phyloP scores from a whole-genome alignment of 2,113 vertebrate species.

The Damaliscus lunatus region DNA sequence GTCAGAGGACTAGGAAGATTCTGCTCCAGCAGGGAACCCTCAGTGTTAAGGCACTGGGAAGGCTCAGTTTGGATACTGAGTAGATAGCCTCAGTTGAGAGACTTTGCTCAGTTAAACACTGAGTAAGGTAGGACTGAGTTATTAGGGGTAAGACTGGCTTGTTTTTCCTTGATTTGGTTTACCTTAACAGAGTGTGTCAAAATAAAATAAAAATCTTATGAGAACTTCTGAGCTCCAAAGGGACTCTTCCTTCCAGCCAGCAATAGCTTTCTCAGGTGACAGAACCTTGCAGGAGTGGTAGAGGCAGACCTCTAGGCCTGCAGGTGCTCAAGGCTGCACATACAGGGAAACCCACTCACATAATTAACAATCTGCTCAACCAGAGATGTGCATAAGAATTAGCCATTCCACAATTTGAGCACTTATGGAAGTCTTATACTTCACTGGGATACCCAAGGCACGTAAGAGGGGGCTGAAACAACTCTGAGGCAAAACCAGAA shows the following conservation, averaged over 20 bases:
- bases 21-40: neutral
- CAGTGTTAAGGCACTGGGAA: neutral
- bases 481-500: neutral
- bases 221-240: neutral
- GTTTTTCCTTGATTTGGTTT: neutral
- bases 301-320: neutral
- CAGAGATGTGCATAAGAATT: accelerated
- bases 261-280: neutral
- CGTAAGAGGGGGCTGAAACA: neutral
- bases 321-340: neutral
- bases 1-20: neutral
- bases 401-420: neutral
- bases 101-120: neutral
- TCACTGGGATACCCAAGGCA: neutral
- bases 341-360: neutral
- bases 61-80: neutral
- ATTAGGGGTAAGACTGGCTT: neutral
- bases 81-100: neutral
- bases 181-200: neutral
- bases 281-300: neutral
- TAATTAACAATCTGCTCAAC: neutral
- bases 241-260: neutral
- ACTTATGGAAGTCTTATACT: neutral
- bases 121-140: neutral
- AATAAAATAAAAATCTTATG: neutral